Evolutionary conservation across 1,140 invertebrate species (phyloP).

Genomic region (Pogonomyrmex barbatus): DNA sequence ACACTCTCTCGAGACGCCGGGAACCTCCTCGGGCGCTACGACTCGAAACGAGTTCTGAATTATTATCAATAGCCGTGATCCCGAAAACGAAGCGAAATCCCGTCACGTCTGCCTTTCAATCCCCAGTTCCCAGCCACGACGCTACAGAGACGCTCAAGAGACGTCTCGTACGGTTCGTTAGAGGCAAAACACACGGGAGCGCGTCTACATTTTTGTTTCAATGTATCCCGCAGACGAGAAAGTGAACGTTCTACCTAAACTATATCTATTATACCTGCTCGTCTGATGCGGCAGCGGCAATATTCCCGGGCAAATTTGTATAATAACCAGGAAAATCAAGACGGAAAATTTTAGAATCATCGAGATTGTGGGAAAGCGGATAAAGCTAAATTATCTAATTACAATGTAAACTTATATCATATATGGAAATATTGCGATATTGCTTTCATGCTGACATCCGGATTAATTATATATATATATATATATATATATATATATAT

Average conservation of each 20-base stretch:
- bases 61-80: constrained; percentile 10
- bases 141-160: neutral
- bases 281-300: constrained; percentile 36
- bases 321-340: neutral
- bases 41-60: constrained; percentile 39
- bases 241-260: constrained; percentile 22
- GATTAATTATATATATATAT: constrained; percentile 1
- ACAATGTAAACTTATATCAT: neutral
- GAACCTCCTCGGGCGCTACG: constrained; percentile 9
- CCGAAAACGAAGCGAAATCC: constrained; percentile 9
- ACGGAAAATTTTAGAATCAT: neutral
- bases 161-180: constrained; percentile 24
- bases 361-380: neutral
- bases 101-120: constrained; percentile 2
- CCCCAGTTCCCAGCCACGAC: neutral
- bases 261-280: constrained; percentile 32
- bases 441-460: neutral
- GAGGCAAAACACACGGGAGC: neutral
- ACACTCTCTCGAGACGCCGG: neutral
- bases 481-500: constrained; percentile 1
- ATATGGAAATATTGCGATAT: neutral
- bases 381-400: neutral
- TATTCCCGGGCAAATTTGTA: constrained; percentile 7
- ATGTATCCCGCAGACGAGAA: constrained; percentile 31
- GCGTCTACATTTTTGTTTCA: neutral